Base-by-base conservation (phyloP, 2,113 vertebrate genomes). In the Cryptotis parvus region DNA sequence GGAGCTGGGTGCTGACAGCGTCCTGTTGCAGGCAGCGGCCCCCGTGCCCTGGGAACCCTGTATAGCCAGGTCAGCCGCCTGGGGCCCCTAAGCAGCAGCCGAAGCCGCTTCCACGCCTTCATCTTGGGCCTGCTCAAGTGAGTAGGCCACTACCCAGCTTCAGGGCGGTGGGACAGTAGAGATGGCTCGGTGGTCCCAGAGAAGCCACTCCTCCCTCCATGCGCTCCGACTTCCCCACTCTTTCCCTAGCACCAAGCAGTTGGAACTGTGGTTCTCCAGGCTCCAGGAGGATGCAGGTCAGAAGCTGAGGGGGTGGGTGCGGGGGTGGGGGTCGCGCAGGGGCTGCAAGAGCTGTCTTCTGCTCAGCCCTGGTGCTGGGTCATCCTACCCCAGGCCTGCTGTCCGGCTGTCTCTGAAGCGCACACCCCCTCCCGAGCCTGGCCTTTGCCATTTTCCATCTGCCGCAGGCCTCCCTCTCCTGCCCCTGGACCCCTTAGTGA, bases 81-180 rank as follows among this genome's bases (percentile, higher is more conserved):
- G 92, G 96, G 98, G 1, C 99, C 99, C 0, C 98, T 99, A 35
- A 97, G 93, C 91, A 98, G 98, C 96, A 97, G 96, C 97, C 98
- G 98, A 7, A 99, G 99, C 94, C 98, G 98, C 80, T 99, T 99
- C 96, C 99, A 99, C 0, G 98, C 99, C 65, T 99, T 99, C 66
- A 97, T 99, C 91, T 97, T 99, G 0, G 99, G 99, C 85, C 98
- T 99, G 45, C 95, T 99, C 89, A 99, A 99, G 99, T 99, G 97
- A 98, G 99, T 96, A 49, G 9, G 2, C 49, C 31, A 77, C 24
- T 8, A 26, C n/a, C 31, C 33, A 41, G 58, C 63, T 37, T 24
- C 27, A 37, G 6, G 20, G 20, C 45, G 63, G 33, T 33, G 66
- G 86, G 69, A 35, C 22, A 9, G 84, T 11, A 16, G 29, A 43